phyloP scores from a whole-genome alignment of 2,888 invertebrate species.

The Prenolepis imparis region DNA sequence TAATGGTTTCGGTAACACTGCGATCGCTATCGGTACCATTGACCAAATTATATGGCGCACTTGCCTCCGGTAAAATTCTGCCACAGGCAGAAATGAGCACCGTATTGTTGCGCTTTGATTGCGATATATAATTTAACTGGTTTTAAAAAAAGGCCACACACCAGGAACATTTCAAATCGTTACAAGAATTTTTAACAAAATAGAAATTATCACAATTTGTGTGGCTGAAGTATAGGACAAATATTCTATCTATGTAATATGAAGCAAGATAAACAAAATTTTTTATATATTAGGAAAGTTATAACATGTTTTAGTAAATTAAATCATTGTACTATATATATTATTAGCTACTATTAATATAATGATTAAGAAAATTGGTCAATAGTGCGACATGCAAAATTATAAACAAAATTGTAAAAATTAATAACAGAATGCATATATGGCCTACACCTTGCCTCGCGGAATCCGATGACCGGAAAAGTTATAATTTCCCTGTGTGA shows the following conservation, averaged over 20 bases:
- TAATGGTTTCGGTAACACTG: slow-evolving; percentile 59
- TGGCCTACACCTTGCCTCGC: neutral
- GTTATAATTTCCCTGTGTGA: neutral
- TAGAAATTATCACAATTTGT: neutral
- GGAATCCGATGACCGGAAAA: neutral
- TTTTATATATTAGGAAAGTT: neutral
- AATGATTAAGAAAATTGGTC: neutral
- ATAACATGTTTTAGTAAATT: neutral
- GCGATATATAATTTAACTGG: neutral
- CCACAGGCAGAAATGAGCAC: neutral
- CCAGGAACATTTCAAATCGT: slow-evolving; percentile 4
- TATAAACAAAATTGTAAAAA: neutral
- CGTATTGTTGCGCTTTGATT: slow-evolving; percentile 14
- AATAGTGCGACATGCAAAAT: neutral
- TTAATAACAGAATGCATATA: neutral
- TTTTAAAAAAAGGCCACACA: neutral
- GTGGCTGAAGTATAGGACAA: neutral
- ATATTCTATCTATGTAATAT: neutral
- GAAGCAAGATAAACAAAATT: neutral
- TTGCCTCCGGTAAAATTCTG: slow-evolving; percentile 28
- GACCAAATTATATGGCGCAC: slow-evolving; percentile 62
- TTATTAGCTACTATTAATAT: neutral
- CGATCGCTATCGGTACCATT: slow-evolving; percentile 67
- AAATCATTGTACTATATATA: neutral
- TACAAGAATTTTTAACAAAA: slow-evolving; percentile 19